Percentiles rank a stretch among this genome's conserved stretches.
These are phyloP conservation scores for Meda fulgida DNA, from an alignment of 2,797 vertebrate genomes.

Conservation along the genomic window DNA sequence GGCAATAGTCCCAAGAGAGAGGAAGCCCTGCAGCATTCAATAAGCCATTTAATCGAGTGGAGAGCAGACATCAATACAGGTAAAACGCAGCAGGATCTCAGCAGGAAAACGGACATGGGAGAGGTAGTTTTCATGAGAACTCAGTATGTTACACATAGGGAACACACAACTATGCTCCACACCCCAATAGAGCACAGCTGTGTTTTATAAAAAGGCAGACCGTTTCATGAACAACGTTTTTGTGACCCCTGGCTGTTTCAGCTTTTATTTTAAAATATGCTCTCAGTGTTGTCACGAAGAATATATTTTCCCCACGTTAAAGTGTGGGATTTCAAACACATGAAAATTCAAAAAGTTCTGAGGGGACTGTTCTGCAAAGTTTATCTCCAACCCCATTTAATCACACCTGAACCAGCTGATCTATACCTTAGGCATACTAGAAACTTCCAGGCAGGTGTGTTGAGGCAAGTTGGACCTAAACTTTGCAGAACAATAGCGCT, in stretches of 20 bases:
- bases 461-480: not conserved
- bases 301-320: not conserved
- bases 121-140: conserved; percentile 7
- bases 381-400: not conserved
- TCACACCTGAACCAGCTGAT: not conserved
- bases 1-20: conserved; percentile 23
- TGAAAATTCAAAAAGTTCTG: not conserved
- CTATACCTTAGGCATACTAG: not conserved
- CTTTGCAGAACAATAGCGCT: not conserved
- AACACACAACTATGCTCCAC: conserved; percentile 21
- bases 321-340: conserved; percentile 15
- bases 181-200: conserved; percentile 8
- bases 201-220: conserved; percentile 11
- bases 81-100: conserved; percentile 34
- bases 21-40: conserved; percentile 45
- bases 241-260: not conserved
- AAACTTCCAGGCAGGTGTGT: not conserved
- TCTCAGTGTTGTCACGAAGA: not conserved
- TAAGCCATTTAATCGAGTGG: conserved; percentile 52
- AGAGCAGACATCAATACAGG: conserved; percentile 41
- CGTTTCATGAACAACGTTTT: not conserved
- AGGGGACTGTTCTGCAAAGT: not conserved
- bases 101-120: conserved; percentile 6
- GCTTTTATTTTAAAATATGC: not conserved
- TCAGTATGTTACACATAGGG: not conserved